Percentiles rank a stretch among this genome's conserved stretches.
These are phyloP conservation scores for Eidolon dupreanum DNA, from an alignment of 2,797 vertebrate genomes.

Conservation along the genomic window DNA sequence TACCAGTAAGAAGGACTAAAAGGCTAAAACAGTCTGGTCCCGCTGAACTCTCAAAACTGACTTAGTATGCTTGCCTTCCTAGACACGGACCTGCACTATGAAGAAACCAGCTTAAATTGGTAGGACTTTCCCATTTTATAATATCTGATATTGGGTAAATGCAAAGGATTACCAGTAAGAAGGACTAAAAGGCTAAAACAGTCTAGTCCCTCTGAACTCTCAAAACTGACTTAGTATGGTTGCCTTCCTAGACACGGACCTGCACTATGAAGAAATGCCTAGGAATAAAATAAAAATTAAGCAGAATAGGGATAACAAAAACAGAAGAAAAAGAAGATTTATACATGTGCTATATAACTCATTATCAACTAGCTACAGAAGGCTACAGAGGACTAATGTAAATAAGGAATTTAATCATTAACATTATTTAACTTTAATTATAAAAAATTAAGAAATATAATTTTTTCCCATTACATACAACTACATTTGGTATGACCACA, in stretches of 20 bases:
- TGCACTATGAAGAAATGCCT: background rate
- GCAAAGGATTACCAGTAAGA: background rate
- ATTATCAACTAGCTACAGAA: background rate
- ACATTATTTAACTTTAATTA: background rate
- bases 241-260: background rate
- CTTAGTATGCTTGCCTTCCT: background rate
- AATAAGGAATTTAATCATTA: constrained; percentile 20
- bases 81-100: background rate
- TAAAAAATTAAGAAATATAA: background rate
- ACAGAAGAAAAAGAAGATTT: background rate
- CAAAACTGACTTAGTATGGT: background rate
- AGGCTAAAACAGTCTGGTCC: background rate
- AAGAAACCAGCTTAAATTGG: background rate
- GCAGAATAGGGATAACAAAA: background rate
- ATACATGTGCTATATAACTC: background rate
- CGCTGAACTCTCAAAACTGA: constrained; percentile 1
- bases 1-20: background rate
- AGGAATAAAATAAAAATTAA: constrained; percentile 25
- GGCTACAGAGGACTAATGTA: background rate
- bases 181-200: background rate
- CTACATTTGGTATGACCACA: background rate
- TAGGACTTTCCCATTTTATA: background rate
- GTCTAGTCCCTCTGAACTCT: background rate
- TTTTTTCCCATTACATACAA: constrained; percentile 12
- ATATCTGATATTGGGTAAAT: background rate